Conservation (phyloP, 2,113 vertebrate genomes). For the Acanthochromis polyacanthus region DNA sequence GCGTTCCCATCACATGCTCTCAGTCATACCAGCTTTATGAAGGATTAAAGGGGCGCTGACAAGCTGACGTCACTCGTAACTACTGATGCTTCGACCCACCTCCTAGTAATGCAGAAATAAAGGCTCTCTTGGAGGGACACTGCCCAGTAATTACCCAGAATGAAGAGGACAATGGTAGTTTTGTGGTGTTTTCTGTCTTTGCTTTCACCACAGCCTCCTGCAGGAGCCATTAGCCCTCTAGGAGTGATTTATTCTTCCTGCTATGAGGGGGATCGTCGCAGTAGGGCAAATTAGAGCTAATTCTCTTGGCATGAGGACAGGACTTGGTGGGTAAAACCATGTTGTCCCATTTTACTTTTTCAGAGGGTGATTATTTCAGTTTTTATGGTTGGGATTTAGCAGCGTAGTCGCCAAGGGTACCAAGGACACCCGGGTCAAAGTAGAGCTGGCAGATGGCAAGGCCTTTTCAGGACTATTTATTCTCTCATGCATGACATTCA, state of each 20-base stretch:
- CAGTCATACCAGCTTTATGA: conserved; percentile 14
- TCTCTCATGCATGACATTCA: conserved; percentile 20
- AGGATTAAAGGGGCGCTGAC: conserved; percentile 43
- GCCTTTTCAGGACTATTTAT: conserved; percentile 46
- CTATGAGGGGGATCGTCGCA: conserved; percentile 44
- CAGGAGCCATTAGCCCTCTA: conserved; percentile 61
- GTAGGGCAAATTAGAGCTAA: conserved; percentile 69
- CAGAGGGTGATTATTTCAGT: conserved; percentile 20
- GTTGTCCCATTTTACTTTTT: conserved; percentile 38
- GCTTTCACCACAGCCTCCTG: conserved; percentile 42
- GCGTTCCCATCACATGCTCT: conserved; percentile 53
- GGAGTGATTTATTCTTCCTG: conserved; percentile 65
- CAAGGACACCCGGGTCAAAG: conserved; percentile 58
- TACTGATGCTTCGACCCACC: neutral
- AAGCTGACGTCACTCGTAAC: conserved; percentile 31
- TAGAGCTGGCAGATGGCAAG: conserved; percentile 64
- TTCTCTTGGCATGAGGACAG: conserved; percentile 38
- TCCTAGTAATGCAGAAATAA: conserved; percentile 26
- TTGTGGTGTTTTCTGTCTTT: conserved; percentile 42
- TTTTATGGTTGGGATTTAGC: conserved; percentile 27
- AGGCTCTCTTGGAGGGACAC: conserved; percentile 12
- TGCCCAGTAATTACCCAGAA: conserved; percentile 44
- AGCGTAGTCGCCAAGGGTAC: conserved; percentile 26
- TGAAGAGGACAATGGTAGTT: conserved; percentile 39
- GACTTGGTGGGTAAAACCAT: conserved; percentile 40